Evolutionary conservation across 2,888 invertebrate species (phyloP).

Genomic region (Clunio marinus): DNA sequence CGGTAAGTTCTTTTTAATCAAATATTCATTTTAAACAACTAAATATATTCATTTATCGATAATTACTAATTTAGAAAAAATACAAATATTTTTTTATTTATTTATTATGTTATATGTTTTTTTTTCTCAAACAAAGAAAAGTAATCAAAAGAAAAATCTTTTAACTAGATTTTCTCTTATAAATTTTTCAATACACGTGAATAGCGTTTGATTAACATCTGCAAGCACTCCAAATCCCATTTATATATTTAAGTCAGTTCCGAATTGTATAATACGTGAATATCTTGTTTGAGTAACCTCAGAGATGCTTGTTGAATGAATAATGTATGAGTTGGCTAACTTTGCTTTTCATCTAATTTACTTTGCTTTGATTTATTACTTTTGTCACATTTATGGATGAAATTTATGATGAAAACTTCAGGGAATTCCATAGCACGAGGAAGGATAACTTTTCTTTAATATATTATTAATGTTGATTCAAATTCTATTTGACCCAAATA

Average conservation of each 20-base stretch:
- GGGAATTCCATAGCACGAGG: too few relatives aligned
- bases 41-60: not conserved
- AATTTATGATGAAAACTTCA: too few relatives aligned
- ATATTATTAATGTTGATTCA: too few relatives aligned
- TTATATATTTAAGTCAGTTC: slow-evolving; percentile 17
- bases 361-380: slow-evolving; percentile 25
- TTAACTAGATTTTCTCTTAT: slow-evolving; percentile 16
- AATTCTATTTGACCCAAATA: too few relatives aligned
- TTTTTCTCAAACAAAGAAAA: too few relatives aligned
- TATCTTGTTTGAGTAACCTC: not conserved
- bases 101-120: not conserved
- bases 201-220: slow-evolving; percentile 19
- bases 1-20: slow-evolving; percentile 13
- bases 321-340: slow-evolving; percentile 18
- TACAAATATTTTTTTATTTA: not conserved
- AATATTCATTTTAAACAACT: slow-evolving; percentile 11
- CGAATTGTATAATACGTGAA: not conserved
- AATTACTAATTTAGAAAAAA: slow-evolving; percentile 23
- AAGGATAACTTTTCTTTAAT: too few relatives aligned
- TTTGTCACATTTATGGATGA: slow-evolving; percentile 11
- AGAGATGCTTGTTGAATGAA: slow-evolving; percentile 2
- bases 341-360: slow-evolving; percentile 3
- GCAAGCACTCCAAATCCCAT: slow-evolving; percentile 12
- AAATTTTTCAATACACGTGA: slow-evolving; percentile 13
- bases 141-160: too few relatives aligned